These are phyloP conservation scores for Axinella damicornis DNA, from an alignment of 37 sponge, comb jelly and placozoan genomes.

Conservation along the genomic window DNA sequence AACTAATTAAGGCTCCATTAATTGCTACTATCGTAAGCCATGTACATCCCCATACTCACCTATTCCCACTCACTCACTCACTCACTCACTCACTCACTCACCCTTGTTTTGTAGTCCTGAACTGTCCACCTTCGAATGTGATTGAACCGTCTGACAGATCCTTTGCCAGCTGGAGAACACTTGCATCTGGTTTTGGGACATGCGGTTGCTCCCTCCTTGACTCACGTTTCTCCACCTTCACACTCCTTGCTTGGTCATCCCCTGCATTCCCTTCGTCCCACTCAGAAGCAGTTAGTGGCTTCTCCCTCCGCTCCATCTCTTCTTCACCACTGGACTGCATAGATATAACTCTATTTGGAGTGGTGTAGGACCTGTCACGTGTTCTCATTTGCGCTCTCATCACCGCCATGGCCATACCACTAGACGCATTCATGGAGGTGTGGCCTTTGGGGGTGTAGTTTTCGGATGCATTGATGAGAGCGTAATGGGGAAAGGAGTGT, in stretches of 20 bases:
- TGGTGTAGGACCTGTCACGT: neutral
- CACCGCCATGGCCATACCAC: neutral
- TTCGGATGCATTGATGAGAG: too few relatives aligned
- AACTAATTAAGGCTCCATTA: too few relatives aligned
- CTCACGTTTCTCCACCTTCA: too few relatives aligned
- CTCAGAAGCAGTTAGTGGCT: neutral
- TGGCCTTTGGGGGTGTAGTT: neutral
- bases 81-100: too few relatives aligned
- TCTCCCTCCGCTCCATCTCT: neutral
- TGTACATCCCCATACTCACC: too few relatives aligned
- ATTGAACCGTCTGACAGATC: neutral
- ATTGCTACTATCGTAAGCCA: too few relatives aligned
- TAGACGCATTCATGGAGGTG: neutral
- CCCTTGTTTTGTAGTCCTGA: neutral
- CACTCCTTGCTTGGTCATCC: neutral
- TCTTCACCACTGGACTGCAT: neutral
- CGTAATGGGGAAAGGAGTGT: neutral
- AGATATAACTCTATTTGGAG: neutral
- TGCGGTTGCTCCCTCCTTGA: too few relatives aligned
- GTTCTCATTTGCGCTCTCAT: neutral
- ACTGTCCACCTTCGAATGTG: neutral
- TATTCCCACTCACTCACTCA: too few relatives aligned
- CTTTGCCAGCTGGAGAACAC: neutral
- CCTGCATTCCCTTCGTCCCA: neutral
- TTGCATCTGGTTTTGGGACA: neutral